These are phyloP conservation scores for Masticophis lateralis DNA, from an alignment of 2,797 vertebrate species.

Conservation along the genomic window DNA sequence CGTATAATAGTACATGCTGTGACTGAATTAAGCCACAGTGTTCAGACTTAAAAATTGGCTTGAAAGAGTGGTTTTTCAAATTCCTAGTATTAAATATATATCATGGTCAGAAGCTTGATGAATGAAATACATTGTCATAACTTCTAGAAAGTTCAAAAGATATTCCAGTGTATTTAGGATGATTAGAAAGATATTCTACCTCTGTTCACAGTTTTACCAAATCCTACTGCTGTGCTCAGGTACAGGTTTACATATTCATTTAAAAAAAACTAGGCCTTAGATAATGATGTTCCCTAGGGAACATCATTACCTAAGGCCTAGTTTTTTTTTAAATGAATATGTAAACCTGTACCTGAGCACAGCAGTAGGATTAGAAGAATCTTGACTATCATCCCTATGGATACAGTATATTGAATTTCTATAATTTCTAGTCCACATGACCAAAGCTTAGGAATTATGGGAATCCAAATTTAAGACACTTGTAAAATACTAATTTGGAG, in stretches of 20 bases:
- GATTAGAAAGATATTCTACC: neutral
- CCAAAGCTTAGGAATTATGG: neutral
- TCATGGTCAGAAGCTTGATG: neutral
- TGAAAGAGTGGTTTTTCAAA: neutral
- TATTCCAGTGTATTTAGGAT: neutral
- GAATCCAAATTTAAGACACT: neutral
- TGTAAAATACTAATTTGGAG: neutral
- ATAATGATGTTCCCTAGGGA: neutral
- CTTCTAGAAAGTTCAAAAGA: neutral
- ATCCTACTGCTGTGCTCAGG: neutral
- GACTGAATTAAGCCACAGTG: neutral
- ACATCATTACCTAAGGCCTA: no score
- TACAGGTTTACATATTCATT: neutral
- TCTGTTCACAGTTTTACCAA: neutral
- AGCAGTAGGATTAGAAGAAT: neutral
- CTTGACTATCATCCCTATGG: neutral
- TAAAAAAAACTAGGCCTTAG: neutral
- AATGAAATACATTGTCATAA: neutral
- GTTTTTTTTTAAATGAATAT: no score
- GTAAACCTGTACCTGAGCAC: no score
- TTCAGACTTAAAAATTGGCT: neutral
- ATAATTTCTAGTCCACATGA: neutral
- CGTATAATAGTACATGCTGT: neutral
- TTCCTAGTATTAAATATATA: neutral
- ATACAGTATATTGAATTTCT: neutral